Evolutionary conservation across 2,888 invertebrate genomes (phyloP).

Genomic region (Allacma fusca): DNA sequence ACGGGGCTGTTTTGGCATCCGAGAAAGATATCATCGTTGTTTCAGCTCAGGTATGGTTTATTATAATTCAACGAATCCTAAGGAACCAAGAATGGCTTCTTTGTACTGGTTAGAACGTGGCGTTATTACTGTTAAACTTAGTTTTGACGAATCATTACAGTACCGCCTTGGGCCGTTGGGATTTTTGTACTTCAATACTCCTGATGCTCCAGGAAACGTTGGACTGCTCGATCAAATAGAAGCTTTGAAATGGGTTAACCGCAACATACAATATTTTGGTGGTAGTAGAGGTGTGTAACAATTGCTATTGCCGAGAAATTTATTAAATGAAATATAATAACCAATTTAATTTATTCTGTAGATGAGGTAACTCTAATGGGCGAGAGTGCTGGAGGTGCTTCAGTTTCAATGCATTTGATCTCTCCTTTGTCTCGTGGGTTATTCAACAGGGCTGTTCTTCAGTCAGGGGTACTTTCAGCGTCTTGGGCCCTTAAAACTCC

Average conservation of each 20-base stretch:
- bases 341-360: constrained; percentile 1
- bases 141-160: constrained; percentile 35
- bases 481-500: background rate
- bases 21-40: constrained; percentile 51
- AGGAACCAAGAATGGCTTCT: too few relatives aligned
- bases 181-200: constrained; percentile 52
- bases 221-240: constrained; percentile 53
- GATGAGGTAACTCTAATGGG: constrained; percentile 53
- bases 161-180: constrained; percentile 55
- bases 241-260: constrained; percentile 48
- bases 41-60: constrained; percentile 46
- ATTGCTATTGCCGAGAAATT: too few relatives aligned
- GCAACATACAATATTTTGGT: constrained; percentile 53
- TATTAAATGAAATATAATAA: background rate
- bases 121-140: too few relatives aligned
- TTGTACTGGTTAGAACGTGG: too few relatives aligned
- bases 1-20: constrained; percentile 51
- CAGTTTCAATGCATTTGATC: constrained; percentile 46
- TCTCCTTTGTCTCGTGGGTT: constrained; percentile 46
- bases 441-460: constrained; percentile 48
- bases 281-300: constrained; percentile 49
- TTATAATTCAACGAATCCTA: background rate
- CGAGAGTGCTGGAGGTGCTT: constrained; percentile 51
- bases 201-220: constrained; percentile 55
- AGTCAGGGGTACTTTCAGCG: constrained; percentile 41